These are phyloP conservation scores for Pseudomyrmex pallidus DNA, from an alignment of 1,140 invertebrate species.

Conservation along the genomic window DNA sequence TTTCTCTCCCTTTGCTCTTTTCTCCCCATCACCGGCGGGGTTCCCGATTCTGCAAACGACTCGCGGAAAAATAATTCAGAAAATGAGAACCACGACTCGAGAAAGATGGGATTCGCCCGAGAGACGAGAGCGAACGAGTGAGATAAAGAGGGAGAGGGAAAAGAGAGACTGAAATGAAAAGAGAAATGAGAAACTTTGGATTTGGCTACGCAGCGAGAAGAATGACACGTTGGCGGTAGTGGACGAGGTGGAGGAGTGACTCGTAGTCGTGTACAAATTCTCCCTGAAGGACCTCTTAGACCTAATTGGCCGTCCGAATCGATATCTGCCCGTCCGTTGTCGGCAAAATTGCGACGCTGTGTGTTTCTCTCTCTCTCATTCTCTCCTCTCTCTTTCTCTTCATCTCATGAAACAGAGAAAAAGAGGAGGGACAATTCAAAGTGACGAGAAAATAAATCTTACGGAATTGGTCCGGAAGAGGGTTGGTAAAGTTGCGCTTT, in stretches of 20 bases:
- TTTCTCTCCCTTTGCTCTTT: constrained; percentile 20
- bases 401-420: background rate
- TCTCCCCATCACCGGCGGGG: background rate
- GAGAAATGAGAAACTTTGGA: background rate
- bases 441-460: constrained; percentile 57
- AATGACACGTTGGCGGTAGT: constrained; percentile 58
- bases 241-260: constrained; percentile 34
- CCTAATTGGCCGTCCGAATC: constrained; percentile 84
- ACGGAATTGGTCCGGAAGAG: constrained; percentile 11
- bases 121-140: background rate
- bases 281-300: constrained; percentile 82
- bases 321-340: constrained; percentile 74
- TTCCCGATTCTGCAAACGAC: constrained; percentile 57
- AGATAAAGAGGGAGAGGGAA: background rate
- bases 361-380: constrained; percentile 47
- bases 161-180: background rate
- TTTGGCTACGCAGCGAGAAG: constrained; percentile 52
- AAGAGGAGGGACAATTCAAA: constrained; percentile 34
- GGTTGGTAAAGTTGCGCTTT: constrained; percentile 32
- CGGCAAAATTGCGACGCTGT: constrained; percentile 42
- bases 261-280: constrained; percentile 70
- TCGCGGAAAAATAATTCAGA: constrained; percentile 71
- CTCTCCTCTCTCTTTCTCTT: constrained; percentile 18
- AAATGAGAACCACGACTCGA: constrained; percentile 62
- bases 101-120: constrained; percentile 47